Conservation (phyloP, 2,888 invertebrate genomes). For the Eretmocerus hayati region DNA sequence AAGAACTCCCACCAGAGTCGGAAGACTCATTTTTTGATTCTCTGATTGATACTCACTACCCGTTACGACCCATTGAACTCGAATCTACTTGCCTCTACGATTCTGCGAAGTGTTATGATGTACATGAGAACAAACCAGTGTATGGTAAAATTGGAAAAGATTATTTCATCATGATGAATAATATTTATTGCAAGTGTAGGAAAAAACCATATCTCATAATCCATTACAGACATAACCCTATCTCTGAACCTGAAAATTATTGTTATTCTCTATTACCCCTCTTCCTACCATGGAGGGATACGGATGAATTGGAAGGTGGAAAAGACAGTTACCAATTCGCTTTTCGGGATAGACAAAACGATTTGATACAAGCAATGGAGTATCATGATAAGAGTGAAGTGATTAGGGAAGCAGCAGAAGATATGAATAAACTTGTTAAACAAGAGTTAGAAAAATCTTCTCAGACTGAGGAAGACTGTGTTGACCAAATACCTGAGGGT, state of each 20-base stretch:
- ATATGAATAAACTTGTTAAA: constrained; percentile 2
- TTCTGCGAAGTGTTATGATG: constrained; percentile 1
- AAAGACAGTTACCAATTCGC: neutral
- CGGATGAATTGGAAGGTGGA: constrained; percentile 11
- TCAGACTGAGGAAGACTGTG: neutral
- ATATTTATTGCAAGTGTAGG: neutral
- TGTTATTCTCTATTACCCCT: constrained; percentile 1
- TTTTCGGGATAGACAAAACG: neutral
- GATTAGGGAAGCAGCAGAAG: neutral
- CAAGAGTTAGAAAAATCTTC: neutral
- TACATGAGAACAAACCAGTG: neutral
- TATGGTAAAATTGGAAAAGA: neutral
- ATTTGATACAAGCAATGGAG: neutral
- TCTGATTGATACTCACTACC: neutral
- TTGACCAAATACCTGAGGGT: constrained; percentile 1
- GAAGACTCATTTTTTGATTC: constrained; percentile 2
- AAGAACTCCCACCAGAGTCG: constrained; percentile 11
- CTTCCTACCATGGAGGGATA: constrained; percentile 21
- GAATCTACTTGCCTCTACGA: neutral
- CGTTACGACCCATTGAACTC: neutral
- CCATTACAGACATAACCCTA: neutral
- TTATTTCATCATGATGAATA: neutral
- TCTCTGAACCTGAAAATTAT: neutral
- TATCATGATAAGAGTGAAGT: neutral
- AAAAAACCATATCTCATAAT: neutral